These are phyloP conservation scores for Rhorus exstirpatorius DNA, from an alignment of 2,888 invertebrate species.

Conservation along the genomic window DNA sequence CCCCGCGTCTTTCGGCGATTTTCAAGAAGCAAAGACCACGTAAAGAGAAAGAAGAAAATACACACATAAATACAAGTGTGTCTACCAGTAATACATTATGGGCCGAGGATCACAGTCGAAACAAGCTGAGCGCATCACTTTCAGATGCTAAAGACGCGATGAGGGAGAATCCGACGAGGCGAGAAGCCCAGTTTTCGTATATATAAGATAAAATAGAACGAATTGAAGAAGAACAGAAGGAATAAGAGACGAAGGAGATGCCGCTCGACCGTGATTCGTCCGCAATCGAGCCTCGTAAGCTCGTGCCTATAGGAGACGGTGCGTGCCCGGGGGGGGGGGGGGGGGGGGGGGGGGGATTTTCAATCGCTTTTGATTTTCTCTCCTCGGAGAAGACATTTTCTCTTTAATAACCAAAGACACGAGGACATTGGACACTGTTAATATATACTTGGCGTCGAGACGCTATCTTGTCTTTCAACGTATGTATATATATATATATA, in stretches of 20 bases:
- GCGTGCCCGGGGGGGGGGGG: too few relatives aligned
- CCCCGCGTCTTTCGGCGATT: slow-evolving; percentile 68
- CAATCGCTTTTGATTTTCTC: slow-evolving; percentile 52
- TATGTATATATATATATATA: slow-evolving; percentile 23
- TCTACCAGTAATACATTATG: slow-evolving; percentile 34
- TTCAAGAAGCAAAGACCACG: slow-evolving; percentile 47
- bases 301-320: too few relatives aligned
- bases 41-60: slow-evolving; percentile 47
- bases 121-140: slow-evolving; percentile 33
- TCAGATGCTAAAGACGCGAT: slow-evolving; percentile 53
- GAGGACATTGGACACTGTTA: slow-evolving; percentile 28
- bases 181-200: slow-evolving; percentile 1
- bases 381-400: slow-evolving; percentile 32
- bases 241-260: slow-evolving; percentile 26
- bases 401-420: slow-evolving; percentile 56
- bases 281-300: too few relatives aligned
- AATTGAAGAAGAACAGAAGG: slow-evolving; percentile 1
- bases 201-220: slow-evolving; percentile 24
- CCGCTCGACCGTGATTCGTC: slow-evolving; percentile 42
- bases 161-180: slow-evolving; percentile 53
- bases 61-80: slow-evolving; percentile 3
- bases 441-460: not conserved
- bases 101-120: slow-evolving; percentile 43
- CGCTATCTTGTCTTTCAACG: slow-evolving; percentile 30
- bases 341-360: slow-evolving; percentile 12